These are phyloP conservation scores for Corydoras maculifer DNA, from an alignment of 2,113 vertebrate species.

Conservation along the genomic window DNA sequence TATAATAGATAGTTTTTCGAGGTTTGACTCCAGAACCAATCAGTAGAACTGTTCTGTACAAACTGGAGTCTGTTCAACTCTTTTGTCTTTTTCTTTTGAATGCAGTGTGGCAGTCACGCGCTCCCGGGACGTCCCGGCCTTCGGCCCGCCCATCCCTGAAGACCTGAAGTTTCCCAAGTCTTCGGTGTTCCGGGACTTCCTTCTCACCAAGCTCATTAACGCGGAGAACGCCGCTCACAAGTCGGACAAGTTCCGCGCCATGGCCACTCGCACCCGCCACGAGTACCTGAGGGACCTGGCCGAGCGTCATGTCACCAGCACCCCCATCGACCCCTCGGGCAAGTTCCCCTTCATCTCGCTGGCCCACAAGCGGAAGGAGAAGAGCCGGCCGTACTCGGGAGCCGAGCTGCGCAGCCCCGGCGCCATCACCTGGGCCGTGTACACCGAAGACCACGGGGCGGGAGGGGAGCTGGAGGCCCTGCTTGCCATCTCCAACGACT, in stretches of 20 bases:
- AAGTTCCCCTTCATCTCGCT: constrained; percentile 97
- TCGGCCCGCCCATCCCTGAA: constrained; percentile 93
- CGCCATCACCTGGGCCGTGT: constrained; percentile 81
- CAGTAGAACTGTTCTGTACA: too few species aligned
- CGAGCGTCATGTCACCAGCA: constrained; percentile 96
- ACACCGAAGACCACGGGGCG: constrained; percentile 82
- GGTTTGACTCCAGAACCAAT: too few species aligned
- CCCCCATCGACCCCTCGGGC: constrained; percentile 91
- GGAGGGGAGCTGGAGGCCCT: constrained; percentile 89
- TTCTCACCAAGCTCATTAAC: constrained; percentile 95
- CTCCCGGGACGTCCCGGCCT: constrained; percentile 93
- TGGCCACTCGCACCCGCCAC: constrained; percentile 94
- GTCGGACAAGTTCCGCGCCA: constrained; percentile 93
- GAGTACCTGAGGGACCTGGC: constrained; percentile 96
- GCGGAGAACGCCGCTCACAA: constrained; percentile 97
- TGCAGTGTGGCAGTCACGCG: constrained; percentile 89
- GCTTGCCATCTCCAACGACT: constrained; percentile 87
- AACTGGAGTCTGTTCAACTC: background rate
- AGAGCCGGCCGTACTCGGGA: constrained; percentile 80
- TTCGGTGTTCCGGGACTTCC: constrained; percentile 96
- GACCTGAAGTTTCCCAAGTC: constrained; percentile 94
- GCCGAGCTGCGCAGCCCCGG: constrained; percentile 88
- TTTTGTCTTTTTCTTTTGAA: constrained; percentile 26
- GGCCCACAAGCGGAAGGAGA: constrained; percentile 95
- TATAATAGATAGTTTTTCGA: too few species aligned